Conservation (phyloP, 2,888 invertebrate species). For the Nebria brevicollis region DNA sequence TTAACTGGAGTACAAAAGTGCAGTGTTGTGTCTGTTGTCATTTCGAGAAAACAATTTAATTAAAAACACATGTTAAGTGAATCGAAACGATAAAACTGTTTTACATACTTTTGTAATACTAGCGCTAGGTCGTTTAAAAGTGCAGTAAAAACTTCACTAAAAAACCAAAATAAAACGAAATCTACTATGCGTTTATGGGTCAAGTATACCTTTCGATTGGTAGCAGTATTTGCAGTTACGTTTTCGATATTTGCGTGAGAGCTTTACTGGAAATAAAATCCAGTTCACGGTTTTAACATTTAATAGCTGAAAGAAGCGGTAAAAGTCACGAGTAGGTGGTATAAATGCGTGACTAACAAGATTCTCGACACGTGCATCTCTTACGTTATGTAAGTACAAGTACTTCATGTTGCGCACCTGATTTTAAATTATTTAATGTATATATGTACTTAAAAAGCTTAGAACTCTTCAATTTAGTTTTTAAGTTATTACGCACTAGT, state of each 20-base stretch:
- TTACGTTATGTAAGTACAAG: neutral
- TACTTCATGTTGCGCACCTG: too few species aligned
- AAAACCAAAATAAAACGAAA: neutral
- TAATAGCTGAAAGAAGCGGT: neutral
- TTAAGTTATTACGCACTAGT: too few species aligned
- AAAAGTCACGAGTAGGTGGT: neutral
- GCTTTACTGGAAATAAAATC: neutral
- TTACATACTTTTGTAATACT: neutral
- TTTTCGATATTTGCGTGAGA: neutral
- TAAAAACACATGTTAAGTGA: neutral
- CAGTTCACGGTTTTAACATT: conserved; percentile 10
- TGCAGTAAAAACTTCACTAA: neutral
- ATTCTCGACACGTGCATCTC: neutral
- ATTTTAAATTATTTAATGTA: too few species aligned
- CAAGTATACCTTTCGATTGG: neutral
- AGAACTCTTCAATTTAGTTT: too few species aligned
- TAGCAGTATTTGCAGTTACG: neutral
- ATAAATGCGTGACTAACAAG: conserved; percentile 7
- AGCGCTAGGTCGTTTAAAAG: neutral
- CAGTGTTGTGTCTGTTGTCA: neutral
- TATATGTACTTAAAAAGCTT: too few species aligned
- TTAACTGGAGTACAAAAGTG: too few species aligned
- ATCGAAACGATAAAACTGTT: neutral
- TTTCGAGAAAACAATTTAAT: neutral
- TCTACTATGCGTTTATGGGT: neutral